Percentiles rank a stretch among this genome's conserved stretches.
Conservation (phyloP, 2,888 invertebrate species). For the Acleris sparsana region DNA sequence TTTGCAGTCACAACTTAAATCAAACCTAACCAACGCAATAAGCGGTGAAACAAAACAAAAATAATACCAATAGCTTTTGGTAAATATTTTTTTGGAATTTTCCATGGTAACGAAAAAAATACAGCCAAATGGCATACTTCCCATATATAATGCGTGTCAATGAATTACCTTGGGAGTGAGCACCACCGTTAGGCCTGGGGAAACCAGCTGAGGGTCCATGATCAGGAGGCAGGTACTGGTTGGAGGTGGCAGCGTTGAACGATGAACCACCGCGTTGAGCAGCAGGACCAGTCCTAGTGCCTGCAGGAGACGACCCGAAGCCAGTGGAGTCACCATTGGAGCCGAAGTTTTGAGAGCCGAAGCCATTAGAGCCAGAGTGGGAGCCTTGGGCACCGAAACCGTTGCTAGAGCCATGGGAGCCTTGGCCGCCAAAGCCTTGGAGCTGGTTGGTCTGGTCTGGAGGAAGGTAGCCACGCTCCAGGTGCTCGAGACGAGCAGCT, state of each 20-base stretch:
- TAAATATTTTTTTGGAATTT: too few relatives aligned
- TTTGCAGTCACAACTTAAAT: too few relatives aligned
- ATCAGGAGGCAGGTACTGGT: constrained; percentile 73
- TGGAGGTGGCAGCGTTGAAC: constrained; percentile 61
- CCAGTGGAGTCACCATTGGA: constrained; percentile 41
- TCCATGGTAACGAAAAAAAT: too few relatives aligned
- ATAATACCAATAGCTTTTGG: too few relatives aligned
- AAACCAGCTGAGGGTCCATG: constrained; percentile 52
- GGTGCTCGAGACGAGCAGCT: constrained; percentile 70
- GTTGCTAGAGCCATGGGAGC: constrained; percentile 36
- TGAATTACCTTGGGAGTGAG: constrained; percentile 25
- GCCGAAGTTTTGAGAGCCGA: constrained; percentile 38
- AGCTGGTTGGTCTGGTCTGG: constrained; percentile 51
- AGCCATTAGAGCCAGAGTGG: constrained; percentile 35
- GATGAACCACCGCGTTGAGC: constrained; percentile 41
- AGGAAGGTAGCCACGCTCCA: constrained; percentile 73
- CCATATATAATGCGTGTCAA: too few relatives aligned
- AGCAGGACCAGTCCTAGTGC: constrained; percentile 11
- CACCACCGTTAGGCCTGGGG: constrained; percentile 14
- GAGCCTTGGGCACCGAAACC: constrained; percentile 31
- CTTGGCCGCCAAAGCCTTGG: constrained; percentile 20
- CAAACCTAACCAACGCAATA: too few relatives aligned
- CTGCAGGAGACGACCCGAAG: constrained; percentile 38
- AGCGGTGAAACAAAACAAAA: too few relatives aligned
- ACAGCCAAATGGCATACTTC: too few relatives aligned